These are phyloP conservation scores for Chiropotes sagulatus DNA, from an alignment of 2,797 vertebrate genomes.

Conservation along the genomic window DNA sequence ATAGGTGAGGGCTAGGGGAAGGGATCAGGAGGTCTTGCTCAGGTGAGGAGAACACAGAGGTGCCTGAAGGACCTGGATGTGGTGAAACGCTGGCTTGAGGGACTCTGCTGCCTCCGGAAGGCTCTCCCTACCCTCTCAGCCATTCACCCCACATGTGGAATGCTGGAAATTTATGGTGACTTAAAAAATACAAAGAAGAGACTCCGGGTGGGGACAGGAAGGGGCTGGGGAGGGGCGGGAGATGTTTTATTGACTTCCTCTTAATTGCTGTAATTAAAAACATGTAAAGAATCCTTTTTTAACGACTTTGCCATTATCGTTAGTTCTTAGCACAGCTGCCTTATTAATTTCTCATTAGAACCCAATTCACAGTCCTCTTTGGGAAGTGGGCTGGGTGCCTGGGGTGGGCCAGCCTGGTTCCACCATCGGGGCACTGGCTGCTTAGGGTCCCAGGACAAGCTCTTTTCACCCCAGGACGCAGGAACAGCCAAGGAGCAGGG, in stretches of 20 bases:
- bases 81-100: fast-evolving
- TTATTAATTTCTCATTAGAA: conserved; percentile 88
- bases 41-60: not conserved
- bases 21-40: fast-evolving
- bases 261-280: conserved; percentile 90
- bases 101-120: not conserved
- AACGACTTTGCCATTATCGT: conserved; percentile 87
- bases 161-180: not conserved
- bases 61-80: fast-evolving
- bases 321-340: conserved; percentile 85
- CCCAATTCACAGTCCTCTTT: conserved; percentile 74
- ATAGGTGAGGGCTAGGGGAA: fast-evolving
- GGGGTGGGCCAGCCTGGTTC: not conserved
- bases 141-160: fast-evolving
- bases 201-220: not conserved
- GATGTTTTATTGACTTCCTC: conserved; percentile 83
- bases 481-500: not conserved
- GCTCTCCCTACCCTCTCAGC: not conserved
- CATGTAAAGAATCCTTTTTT: conserved; percentile 86
- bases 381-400: not conserved
- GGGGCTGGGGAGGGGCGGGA: conserved; percentile 18
- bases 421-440: not conserved
- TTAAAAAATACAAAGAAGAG: conserved; percentile 47
- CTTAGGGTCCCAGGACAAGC: not conserved
- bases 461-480: fast-evolving